phyloP scores from a whole-genome alignment of 2,888 invertebrate genomes.

The Hesperia comma region DNA sequence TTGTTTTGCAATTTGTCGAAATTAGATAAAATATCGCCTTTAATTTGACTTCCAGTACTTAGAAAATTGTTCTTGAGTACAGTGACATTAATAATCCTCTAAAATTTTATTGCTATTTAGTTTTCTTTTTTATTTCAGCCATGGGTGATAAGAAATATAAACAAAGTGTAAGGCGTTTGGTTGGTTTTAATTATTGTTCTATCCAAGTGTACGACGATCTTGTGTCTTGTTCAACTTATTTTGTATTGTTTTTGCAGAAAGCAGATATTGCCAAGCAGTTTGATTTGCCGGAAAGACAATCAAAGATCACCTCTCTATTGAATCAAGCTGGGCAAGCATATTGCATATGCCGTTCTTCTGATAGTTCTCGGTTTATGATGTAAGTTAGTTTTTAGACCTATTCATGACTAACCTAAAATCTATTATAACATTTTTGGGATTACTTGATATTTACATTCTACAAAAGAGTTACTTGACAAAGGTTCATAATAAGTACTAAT shows the following conservation, averaged over 20 bases:
- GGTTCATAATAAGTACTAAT: too few relatives aligned
- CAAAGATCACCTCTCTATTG: slow-evolving; percentile 93
- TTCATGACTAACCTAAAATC: too few relatives aligned
- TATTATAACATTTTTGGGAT: too few relatives aligned
- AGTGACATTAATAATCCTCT: too few relatives aligned
- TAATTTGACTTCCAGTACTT: too few relatives aligned
- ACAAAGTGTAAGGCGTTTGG: slow-evolving; percentile 65
- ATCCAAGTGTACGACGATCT: background rate
- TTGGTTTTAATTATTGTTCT: slow-evolving; percentile 10
- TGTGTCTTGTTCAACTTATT: background rate
- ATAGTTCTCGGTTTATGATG: slow-evolving; percentile 98
- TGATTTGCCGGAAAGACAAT: slow-evolving; percentile 94
- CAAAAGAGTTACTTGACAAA: too few relatives aligned
- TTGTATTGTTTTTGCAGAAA: slow-evolving; percentile 81
- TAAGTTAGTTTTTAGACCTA: slow-evolving; percentile 64
- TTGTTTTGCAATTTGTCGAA: too few relatives aligned
- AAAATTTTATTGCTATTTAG: too few relatives aligned
- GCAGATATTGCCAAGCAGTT: slow-evolving; percentile 96
- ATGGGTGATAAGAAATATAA: slow-evolving; percentile 76
- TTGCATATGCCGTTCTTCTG: slow-evolving; percentile 97
- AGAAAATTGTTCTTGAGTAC: too few relatives aligned
- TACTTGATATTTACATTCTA: too few relatives aligned
- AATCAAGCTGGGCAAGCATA: slow-evolving; percentile 97
- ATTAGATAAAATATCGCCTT: too few relatives aligned
- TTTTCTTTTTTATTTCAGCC: slow-evolving; percentile 17